Percentiles rank a stretch among this genome's conserved stretches.
Evolutionary conservation across 1,140 invertebrate species (phyloP).

Genomic region (Brachionus asplanchnoidis): DNA sequence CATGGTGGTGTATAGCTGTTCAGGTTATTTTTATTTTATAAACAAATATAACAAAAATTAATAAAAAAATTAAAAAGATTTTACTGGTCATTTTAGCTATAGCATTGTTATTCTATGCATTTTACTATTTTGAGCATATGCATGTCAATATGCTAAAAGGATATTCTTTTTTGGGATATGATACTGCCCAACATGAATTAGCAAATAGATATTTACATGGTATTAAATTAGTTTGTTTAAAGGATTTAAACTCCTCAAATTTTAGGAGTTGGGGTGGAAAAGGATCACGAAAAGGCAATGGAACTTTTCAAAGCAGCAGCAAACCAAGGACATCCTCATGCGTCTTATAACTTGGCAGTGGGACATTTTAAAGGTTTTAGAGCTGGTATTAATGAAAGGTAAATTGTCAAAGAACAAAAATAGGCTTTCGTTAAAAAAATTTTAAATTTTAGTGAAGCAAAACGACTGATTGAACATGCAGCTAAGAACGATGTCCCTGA

Average conservation of each 20-base stretch:
- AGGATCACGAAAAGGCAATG: conserved; percentile 59
- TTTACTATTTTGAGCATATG: conserved; percentile 60
- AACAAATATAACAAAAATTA: conserved; percentile 22
- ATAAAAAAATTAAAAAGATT: conserved; percentile 47
- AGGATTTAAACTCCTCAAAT: not conserved
- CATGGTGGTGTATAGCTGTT: conserved; percentile 48
- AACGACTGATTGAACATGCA: conserved; percentile 53
- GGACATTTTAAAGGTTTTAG: conserved; percentile 60
- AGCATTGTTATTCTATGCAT: conserved; percentile 55
- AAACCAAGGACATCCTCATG: conserved; percentile 61
- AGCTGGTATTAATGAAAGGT: conserved; percentile 1
- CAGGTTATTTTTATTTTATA: conserved; percentile 48
- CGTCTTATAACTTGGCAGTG: conserved; percentile 61
- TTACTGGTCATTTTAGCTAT: conserved; percentile 48
- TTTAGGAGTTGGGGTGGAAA: conserved; percentile 56
- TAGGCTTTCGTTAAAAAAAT: not conserved
- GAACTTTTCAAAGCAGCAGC: conserved; percentile 61
- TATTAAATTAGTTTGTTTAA: conserved; percentile 43
- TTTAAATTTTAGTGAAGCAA: conserved; percentile 50
- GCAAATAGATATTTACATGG: conserved; percentile 61
- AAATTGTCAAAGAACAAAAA: not conserved
- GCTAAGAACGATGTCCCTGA: conserved; percentile 54
- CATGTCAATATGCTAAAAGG: conserved; percentile 60
- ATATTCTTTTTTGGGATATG: conserved; percentile 60
- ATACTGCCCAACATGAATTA: conserved; percentile 60